Conservation (phyloP, 2,113 vertebrate genomes). For the Gavialis gangeticus region DNA sequence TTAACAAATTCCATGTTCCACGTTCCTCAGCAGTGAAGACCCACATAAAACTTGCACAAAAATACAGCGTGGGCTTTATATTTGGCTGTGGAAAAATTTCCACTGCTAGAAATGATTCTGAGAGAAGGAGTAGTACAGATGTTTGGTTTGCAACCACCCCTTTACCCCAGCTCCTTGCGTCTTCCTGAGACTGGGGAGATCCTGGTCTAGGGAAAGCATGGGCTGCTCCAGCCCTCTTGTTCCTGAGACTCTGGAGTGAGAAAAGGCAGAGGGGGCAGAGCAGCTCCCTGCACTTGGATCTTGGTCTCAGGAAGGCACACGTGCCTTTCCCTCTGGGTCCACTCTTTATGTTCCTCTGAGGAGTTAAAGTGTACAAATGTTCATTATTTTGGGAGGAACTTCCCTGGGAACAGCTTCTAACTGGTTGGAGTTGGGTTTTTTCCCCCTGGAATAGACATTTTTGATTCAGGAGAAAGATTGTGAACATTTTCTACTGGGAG, state of each 20-base stretch:
- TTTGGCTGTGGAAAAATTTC: not conserved
- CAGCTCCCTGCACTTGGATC: not conserved
- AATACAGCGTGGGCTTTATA: not conserved
- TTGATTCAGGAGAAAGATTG: too few relatives aligned
- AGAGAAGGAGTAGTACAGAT: too few relatives aligned
- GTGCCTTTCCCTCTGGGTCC: too few relatives aligned
- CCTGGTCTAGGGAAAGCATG: not conserved
- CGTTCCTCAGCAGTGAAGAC: not conserved
- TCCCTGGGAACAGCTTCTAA: too few relatives aligned
- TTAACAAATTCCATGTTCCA: not conserved
- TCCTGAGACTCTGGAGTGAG: too few relatives aligned
- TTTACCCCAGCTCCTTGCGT: not conserved
- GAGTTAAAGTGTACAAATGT: not conserved
- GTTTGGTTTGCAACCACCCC: not conserved
- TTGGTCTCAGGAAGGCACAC: not conserved
- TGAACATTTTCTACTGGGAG: too few relatives aligned
- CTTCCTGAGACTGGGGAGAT: not conserved
- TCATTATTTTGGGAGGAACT: too few relatives aligned
- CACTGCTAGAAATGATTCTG: too few relatives aligned
- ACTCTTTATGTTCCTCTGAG: not conserved
- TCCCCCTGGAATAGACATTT: too few relatives aligned
- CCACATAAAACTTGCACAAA: not conserved
- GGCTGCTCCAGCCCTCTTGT: too few relatives aligned
- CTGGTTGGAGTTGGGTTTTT: too few relatives aligned
- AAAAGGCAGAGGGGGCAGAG: not conserved